phyloP scores from a whole-genome alignment of 2,113 vertebrate species.

The Oreotrochilus melanogaster region DNA sequence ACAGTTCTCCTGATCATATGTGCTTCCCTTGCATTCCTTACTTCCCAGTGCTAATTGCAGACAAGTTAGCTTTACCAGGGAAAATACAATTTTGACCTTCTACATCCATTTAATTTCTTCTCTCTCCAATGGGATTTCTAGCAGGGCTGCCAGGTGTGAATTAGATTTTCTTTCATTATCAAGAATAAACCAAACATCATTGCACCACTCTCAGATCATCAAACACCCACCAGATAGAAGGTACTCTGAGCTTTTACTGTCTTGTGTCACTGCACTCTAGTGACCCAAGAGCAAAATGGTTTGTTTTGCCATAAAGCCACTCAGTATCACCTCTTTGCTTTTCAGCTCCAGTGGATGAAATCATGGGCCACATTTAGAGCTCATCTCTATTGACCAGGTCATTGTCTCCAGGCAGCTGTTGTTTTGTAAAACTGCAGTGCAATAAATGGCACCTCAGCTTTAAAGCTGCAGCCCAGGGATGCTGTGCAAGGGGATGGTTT shows the following conservation, averaged over 20 bases:
- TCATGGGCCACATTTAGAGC: background rate
- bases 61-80: background rate
- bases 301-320: background rate
- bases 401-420: background rate
- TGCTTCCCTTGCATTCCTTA: background rate
- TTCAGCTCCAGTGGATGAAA: background rate
- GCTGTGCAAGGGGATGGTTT: background rate
- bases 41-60: background rate
- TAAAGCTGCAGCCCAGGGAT: background rate
- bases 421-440: background rate
- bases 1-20: fast-evolving
- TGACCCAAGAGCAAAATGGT: background rate
- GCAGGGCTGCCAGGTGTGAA: background rate
- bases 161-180: conserved; percentile 3
- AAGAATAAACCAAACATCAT: background rate
- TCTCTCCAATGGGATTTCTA: background rate
- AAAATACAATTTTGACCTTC: background rate
- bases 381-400: background rate
- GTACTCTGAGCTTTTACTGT: background rate
- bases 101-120: background rate
- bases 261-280: background rate
- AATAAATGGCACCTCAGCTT: background rate
- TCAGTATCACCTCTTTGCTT: background rate
- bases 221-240: background rate
- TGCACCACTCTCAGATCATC: background rate